Evolutionary conservation across 2,113 vertebrate genomes (phyloP).

Genomic region (Henicopernis longicauda): DNA sequence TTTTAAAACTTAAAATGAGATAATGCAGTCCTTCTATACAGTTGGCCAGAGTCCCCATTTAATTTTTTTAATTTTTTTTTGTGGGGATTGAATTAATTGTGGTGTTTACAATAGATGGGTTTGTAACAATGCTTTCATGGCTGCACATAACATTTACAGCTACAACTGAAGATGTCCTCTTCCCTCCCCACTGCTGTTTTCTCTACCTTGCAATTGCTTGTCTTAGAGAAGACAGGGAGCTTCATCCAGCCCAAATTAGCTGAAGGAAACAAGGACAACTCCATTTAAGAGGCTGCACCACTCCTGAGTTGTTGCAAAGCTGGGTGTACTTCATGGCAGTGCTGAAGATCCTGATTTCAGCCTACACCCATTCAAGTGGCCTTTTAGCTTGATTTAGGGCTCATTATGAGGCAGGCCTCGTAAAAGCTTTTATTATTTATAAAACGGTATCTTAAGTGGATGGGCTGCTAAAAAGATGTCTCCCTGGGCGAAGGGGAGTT

Average conservation of each 20-base stretch:
- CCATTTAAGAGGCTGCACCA: rapidly evolving
- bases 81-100: not conserved
- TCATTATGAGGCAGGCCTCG: not conserved
- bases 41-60: not conserved
- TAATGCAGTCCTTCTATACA: not conserved
- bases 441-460: not conserved
- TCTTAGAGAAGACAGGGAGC: not conserved
- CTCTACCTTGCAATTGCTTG: not conserved
- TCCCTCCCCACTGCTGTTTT: not conserved
- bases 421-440: not conserved
- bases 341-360: not conserved
- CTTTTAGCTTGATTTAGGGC: not conserved
- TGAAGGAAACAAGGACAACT: not conserved
- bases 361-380: rapidly evolving
- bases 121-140: not conserved
- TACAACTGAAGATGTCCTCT: not conserved
- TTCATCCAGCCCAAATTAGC: not conserved
- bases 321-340: not conserved
- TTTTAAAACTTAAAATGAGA: not conserved
- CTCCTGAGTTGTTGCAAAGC: not conserved
- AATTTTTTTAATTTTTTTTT: not conserved
- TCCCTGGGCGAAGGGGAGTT: not conserved
- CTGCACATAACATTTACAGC: not conserved
- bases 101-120: not conserved
- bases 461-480: not conserved